A percentile compares a stretch with the other conserved stretches of the same genome.
Evolutionary conservation across 1,140 invertebrate genomes (phyloP).

Genomic region (Drepana arcuata): DNA sequence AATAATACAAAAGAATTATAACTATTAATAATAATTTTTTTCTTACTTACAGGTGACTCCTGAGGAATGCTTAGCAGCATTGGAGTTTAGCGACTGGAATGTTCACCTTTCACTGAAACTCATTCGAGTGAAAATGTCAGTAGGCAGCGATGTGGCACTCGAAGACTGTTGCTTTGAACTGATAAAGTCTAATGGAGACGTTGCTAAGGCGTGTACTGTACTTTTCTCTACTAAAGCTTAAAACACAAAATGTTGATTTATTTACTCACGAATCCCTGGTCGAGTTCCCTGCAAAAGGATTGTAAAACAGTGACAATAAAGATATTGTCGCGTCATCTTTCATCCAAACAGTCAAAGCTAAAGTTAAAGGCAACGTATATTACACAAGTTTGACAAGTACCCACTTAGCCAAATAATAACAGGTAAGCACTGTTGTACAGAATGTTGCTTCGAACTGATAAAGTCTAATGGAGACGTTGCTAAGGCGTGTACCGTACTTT

Average conservation of each 20-base stretch:
- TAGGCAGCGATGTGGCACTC: slow-evolving; percentile 36
- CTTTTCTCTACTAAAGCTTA: no score
- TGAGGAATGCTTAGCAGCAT: slow-evolving; percentile 83
- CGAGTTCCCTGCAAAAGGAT: no score
- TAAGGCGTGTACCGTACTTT: no score
- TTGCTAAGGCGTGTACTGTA: slow-evolving; percentile 38
- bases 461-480: slow-evolving; percentile 58
- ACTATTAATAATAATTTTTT: neutral
- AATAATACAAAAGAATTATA: neutral
- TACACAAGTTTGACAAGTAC: no score
- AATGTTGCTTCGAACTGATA: slow-evolving; percentile 53
- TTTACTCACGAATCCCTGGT: no score
- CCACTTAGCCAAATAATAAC: no score
- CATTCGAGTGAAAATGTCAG: slow-evolving; percentile 73
- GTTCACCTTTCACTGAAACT: slow-evolving; percentile 92
- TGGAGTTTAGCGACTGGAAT: slow-evolving; percentile 91
- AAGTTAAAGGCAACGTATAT: no score
- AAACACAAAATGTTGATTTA: no score
- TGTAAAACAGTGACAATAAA: no score
- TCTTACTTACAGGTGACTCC: slow-evolving; percentile 76
- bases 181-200: slow-evolving; percentile 60
- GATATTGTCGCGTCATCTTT: no score
- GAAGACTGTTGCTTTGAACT: slow-evolving; percentile 54
- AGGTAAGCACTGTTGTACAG: no score
- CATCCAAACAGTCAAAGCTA: no score